Evolutionary conservation across 1,140 invertebrate genomes (phyloP), one percentile per base, ranked within the genome.

Genomic region (Camponotus floridanus): DNA sequence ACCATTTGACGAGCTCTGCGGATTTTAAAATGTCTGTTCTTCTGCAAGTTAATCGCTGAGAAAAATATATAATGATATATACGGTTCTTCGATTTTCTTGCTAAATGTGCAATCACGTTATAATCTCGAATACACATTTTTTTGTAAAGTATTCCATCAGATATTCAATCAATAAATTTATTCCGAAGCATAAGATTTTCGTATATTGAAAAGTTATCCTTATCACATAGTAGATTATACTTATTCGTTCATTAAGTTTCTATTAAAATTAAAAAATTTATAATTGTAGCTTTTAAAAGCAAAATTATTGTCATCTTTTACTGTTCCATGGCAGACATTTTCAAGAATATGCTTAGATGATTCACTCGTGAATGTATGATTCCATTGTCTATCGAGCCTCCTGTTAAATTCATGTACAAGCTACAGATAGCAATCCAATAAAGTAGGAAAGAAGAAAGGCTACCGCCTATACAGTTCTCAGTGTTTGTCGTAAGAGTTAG

Each of bases 401-500:
- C 81, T 18, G 59, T 86, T 51, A 81, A 86, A 76, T 62, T 83
- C 15, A 11, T 9, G 13, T 39, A 42, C 42, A 48, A 36, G 39
- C 26, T 13, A 55, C n/a, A 76, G 61, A 36, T 65, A 73, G 80
- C 81, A 86, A 90, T 57, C 31, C 51, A 87, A 71, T 39, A 84
- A 71, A 85, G 61, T 86, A 51, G 68, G 51, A 71, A 81, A 62
- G 55, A 81, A 76, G 64, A 26, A 73, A 76, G 81, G 92, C 92
- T 78, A 76, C 86, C 88, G 87, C 85, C 88, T 88, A 88, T 87
- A 76, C 84, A 71, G 85, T 85, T 86, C 71, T 87, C 80, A 80
- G 55, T 92, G 92, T 93, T 93, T 93, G 91, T 92, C 91, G 85
- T 92, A 89, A 76, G 90, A 92, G 93, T 93, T 93, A 93, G 90